Conservation (phyloP, 2,113 vertebrate species). For the Brachypodius melanocephalos region DNA sequence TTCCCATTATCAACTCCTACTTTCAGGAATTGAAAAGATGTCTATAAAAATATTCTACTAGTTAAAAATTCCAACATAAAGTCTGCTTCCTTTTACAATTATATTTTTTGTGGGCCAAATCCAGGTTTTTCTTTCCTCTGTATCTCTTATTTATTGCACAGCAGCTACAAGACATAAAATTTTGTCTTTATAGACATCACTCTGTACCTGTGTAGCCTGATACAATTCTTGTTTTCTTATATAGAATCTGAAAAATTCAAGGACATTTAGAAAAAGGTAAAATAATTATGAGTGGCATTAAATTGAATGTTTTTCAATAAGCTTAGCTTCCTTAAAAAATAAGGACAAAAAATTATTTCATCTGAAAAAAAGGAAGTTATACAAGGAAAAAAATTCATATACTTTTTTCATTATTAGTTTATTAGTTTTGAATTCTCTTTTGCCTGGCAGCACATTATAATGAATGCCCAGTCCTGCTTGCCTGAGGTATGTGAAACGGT, state of each 20-base stretch:
- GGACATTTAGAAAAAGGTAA: neutral
- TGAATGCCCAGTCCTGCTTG: neutral
- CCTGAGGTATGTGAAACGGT: neutral
- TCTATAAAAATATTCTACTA: slow-evolving; percentile 9
- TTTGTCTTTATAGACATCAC: neutral
- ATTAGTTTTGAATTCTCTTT: neutral
- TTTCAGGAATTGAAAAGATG: slow-evolving; percentile 31
- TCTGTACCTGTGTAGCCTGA: neutral
- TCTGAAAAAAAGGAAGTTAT: neutral
- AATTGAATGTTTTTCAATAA: neutral
- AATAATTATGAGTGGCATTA: neutral
- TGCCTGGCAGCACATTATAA: neutral
- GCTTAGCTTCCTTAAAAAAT: neutral
- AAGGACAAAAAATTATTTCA: neutral
- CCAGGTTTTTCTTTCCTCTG: neutral
- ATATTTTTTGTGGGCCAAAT: neutral
- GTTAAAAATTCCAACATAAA: slow-evolving; percentile 19
- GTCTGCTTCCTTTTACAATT: neutral
- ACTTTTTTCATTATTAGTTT: neutral
- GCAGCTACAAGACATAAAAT: neutral
- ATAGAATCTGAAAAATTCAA: neutral
- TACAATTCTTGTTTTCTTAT: neutral
- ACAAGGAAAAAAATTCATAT: fast-evolving
- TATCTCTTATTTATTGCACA: neutral
- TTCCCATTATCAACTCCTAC: slow-evolving; percentile 37